Conservation (phyloP, 2,113 vertebrate genomes). For the Elephas maximus region DNA sequence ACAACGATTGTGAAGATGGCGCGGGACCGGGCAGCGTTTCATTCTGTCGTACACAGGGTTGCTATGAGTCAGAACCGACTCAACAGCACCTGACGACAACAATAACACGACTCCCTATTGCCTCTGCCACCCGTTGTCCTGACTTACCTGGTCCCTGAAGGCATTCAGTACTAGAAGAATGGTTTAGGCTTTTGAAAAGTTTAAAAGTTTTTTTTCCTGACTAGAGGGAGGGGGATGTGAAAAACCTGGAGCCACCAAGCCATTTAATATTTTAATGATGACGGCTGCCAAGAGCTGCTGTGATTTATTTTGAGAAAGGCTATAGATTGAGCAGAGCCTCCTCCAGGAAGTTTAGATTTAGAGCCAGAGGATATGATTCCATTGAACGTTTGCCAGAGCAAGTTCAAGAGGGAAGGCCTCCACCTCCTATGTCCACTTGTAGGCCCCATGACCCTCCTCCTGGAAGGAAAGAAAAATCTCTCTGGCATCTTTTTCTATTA, state of each 20-base stretch:
- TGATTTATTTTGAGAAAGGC: conserved; percentile 75
- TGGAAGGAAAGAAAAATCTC: conserved; percentile 4
- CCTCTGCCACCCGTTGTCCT: not conserved
- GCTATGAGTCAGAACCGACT: too few species aligned
- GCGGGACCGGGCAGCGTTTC: too few species aligned
- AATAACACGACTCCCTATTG: not conserved
- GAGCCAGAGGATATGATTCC: conserved; percentile 20
- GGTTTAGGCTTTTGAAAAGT: not conserved
- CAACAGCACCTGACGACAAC: not conserved
- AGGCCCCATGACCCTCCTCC: conserved; percentile 51
- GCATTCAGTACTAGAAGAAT: fast-evolving
- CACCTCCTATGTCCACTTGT: not conserved
- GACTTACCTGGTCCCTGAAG: not conserved
- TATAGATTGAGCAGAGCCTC: not conserved
- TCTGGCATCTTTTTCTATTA: conserved; percentile 36
- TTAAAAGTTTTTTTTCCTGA: not conserved
- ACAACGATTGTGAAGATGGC: too few species aligned
- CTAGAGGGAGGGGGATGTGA: not conserved
- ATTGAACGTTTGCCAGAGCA: not conserved
- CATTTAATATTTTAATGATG: not conserved
- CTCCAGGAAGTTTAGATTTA: conserved; percentile 72
- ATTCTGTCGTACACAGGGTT: too few species aligned
- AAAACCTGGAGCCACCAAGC: not conserved
- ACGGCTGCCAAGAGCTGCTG: not conserved
- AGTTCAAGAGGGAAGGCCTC: conserved; percentile 30